Percentiles rank a stretch among this genome's conserved stretches.
Conservation (phyloP, 2,797 vertebrate species). For the Serranus cabrilla region DNA sequence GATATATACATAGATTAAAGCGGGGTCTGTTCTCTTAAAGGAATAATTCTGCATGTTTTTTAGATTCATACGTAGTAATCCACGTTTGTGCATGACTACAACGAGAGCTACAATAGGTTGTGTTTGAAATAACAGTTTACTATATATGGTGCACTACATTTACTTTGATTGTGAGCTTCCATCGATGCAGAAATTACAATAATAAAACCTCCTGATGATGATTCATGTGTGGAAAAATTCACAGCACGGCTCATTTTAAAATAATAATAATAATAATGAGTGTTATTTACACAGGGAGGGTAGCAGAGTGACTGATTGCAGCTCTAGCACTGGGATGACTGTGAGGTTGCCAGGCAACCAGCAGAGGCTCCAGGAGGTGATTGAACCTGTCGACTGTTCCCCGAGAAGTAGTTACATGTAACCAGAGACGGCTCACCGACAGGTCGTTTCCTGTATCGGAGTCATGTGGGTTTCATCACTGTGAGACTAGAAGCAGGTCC, state of each 20-base stretch:
- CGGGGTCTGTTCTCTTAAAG: no score
- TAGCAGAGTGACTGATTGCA: not conserved
- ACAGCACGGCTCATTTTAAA: not conserved
- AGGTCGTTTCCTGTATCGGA: no score
- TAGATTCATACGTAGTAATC: not conserved
- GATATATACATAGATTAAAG: not conserved
- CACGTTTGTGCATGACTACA: not conserved
- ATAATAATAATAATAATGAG: not conserved
- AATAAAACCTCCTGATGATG: not conserved
- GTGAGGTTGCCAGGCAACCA: not conserved
- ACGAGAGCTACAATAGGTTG: not conserved
- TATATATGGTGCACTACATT: not conserved
- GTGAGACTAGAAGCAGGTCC: no score
- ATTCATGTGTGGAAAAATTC: not conserved
- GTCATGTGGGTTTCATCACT: no score
- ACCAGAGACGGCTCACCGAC: no score
- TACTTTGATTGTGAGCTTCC: not conserved
- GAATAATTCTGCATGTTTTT: conserved; percentile 4
- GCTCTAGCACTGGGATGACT: not conserved
- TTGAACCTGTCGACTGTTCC: not conserved
- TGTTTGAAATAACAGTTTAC: not conserved
- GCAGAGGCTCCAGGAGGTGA: not conserved
- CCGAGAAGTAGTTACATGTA: not conserved
- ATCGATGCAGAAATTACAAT: not conserved
- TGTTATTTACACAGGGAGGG: not conserved